These are phyloP conservation scores for Alauda arvensis DNA, from an alignment of 2,797 vertebrate genomes.

Conservation along the genomic window DNA sequence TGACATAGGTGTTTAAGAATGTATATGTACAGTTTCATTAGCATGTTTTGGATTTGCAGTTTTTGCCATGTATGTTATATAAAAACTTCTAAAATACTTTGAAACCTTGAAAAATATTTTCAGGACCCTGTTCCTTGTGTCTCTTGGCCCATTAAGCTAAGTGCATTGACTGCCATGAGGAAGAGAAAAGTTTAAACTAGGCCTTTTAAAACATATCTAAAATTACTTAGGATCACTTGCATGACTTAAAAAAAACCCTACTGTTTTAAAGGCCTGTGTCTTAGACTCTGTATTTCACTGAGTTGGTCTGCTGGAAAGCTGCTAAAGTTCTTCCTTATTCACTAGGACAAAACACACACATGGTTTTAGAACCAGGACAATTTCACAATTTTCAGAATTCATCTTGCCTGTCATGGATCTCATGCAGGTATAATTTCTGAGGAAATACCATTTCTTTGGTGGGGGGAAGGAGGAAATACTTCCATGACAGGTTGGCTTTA, in stretches of 20 bases:
- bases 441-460: conserved; percentile 21
- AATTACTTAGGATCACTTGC: background rate
- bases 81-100: background rate
- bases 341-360: background rate
- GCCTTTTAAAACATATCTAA: background rate
- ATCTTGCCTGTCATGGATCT: background rate
- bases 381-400: background rate
- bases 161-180: background rate
- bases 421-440: background rate
- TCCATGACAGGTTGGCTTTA: conserved; percentile 40
- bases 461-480: conserved; percentile 11
- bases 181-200: background rate
- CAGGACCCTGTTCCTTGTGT: background rate
- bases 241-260: background rate
- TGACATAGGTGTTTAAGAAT: background rate
- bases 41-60: background rate
- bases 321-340: background rate
- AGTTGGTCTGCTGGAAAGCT: background rate
- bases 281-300: background rate
- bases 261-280: background rate
- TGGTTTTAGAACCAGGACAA: background rate
- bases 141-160: background rate
- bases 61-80: background rate
- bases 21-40: background rate
- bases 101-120: background rate